phyloP scores from a whole-genome alignment of 2,888 invertebrate species.

The Epicampocera succincta region DNA sequence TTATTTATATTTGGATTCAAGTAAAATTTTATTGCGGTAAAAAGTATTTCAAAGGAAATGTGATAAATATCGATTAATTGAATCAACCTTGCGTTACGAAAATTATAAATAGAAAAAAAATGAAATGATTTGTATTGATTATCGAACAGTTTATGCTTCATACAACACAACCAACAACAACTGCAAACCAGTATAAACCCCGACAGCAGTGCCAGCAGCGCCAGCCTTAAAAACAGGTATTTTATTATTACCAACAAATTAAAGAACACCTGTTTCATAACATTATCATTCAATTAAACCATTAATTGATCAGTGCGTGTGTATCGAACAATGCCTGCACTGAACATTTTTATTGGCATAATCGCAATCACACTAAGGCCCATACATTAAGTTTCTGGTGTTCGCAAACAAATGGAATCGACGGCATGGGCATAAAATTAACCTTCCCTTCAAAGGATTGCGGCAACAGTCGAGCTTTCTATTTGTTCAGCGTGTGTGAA shows the following conservation, averaged over 20 bases:
- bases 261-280: slow-evolving; percentile 45
- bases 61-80: slow-evolving; percentile 26
- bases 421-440: slow-evolving; percentile 16
- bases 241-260: slow-evolving; percentile 30
- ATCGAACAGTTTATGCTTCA: slow-evolving; percentile 37
- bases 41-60: slow-evolving; percentile 7
- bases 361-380: not conserved
- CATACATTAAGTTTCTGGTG: not conserved
- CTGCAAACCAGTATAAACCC: not conserved
- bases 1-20: too few species aligned
- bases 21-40: not conserved
- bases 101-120: slow-evolving; percentile 19
- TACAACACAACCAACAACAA: slow-evolving; percentile 2
- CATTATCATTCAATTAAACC: slow-evolving; percentile 41
- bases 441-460: not conserved
- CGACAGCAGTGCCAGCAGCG: not conserved
- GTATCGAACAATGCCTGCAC: slow-evolving; percentile 3
- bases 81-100: slow-evolving; percentile 19
- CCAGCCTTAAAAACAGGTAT: slow-evolving; percentile 35
- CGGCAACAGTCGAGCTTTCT: too few species aligned
- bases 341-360: not conserved
- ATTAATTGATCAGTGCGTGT: slow-evolving; percentile 40
- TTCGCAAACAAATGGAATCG: not conserved
- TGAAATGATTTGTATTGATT: slow-evolving; percentile 47
- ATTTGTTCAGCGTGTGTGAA: not conserved